Conservation (phyloP, 2,113 vertebrate genomes). For the Mungos mungo region DNA sequence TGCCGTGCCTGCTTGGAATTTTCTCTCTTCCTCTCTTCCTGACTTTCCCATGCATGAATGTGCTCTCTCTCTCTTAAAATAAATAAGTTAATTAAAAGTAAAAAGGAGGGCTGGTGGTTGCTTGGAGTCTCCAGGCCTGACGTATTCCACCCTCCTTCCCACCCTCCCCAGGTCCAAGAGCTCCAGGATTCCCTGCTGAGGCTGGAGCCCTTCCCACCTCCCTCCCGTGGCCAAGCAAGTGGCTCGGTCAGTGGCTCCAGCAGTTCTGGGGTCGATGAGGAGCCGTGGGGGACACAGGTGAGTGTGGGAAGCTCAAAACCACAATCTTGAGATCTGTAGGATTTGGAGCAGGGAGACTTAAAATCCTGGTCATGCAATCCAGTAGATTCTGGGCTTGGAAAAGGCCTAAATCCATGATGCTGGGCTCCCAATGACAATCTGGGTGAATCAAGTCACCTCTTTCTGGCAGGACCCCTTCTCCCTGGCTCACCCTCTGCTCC, state of each 20-base stretch:
- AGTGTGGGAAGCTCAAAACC: neutral
- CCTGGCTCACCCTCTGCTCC: conserved; percentile 37
- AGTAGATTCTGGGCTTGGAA: neutral
- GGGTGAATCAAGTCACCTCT: neutral
- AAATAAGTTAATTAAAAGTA: too few species aligned
- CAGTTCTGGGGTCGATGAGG: neutral
- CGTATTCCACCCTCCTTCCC: accelerated
- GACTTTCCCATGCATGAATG: too few species aligned
- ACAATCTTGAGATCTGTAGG: neutral
- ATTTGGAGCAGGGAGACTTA: neutral
- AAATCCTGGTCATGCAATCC: neutral
- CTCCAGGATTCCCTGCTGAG: conserved; percentile 85
- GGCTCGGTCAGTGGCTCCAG: neutral
- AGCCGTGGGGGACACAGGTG: conserved; percentile 65
- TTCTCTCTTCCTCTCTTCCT: too few species aligned
- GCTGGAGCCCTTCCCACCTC: conserved; percentile 69
- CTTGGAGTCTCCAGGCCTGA: neutral
- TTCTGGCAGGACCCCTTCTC: conserved; percentile 58
- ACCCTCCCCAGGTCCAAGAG: conserved; percentile 80
- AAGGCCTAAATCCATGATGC: neutral
- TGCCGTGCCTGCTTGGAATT: too few species aligned
- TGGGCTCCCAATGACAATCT: neutral
- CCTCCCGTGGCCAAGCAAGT: neutral
- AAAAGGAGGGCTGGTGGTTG: neutral
- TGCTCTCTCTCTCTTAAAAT: too few species aligned